Evolutionary conservation across 2,888 invertebrate genomes (phyloP).

Genomic region (Strigamia crassipes): DNA sequence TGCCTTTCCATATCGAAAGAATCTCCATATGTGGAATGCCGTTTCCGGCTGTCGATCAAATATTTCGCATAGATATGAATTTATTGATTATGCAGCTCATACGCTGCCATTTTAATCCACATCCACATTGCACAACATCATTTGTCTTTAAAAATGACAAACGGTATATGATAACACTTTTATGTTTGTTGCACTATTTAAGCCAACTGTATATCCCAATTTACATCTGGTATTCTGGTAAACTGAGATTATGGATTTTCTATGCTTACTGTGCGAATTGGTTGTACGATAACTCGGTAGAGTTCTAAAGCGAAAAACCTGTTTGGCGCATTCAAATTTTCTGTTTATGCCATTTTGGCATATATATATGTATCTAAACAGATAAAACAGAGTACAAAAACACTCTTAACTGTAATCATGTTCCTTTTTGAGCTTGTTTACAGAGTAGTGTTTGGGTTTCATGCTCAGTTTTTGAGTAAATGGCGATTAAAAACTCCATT

Average conservation of each 20-base stretch:
- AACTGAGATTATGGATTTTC: no score
- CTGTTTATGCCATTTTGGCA: no score
- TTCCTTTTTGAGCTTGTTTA: no score
- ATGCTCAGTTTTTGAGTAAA: no score
- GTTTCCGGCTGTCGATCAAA: conserved; percentile 36
- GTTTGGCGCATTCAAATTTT: no score
- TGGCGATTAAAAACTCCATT: no score
- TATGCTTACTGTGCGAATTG: no score
- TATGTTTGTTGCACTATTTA: not conserved
- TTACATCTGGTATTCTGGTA: not conserved
- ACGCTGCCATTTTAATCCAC: conserved; percentile 31
- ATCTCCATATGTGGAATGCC: conserved; percentile 5
- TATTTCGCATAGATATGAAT: conserved; percentile 32
- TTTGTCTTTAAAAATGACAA: not conserved
- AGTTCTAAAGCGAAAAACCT: not conserved
- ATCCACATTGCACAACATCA: conserved; percentile 9
- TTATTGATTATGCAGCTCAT: conserved; percentile 32
- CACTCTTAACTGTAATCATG: no score
- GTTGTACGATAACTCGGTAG: no score
- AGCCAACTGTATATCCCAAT: not conserved
- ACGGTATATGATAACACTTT: not conserved
- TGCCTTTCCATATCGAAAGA: not conserved
- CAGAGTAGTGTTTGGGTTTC: no score
- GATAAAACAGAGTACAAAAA: no score
- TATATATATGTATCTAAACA: no score